Evolutionary conservation across 2,797 vertebrate genomes (phyloP), one percentile per base, ranked within the genome.

Genomic region (Tokudaia muenninki): DNA sequence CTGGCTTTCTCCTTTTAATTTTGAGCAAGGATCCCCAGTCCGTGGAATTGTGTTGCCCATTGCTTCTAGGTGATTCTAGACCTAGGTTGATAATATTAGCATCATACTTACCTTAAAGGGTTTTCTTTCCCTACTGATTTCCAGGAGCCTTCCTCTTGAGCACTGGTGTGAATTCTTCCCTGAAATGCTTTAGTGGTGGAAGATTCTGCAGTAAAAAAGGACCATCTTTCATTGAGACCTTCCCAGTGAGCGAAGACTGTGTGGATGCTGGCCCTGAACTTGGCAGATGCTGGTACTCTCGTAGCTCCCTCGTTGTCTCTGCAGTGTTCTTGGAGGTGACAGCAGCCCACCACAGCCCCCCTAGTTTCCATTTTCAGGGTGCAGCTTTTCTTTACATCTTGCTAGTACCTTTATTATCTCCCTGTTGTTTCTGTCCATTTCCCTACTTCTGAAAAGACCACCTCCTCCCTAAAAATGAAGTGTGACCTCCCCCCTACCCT

Each of bases 111-210:
- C 14, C 50, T 61, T 22, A 37, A 61, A 37, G 77, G 17, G 34
- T 31, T 50, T 55, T 21, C 10, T 21, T 5, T 75, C 29, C 10
- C 52, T 77, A 6, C n/a, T 67, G 61, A 7, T 31, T n/a, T 94
- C 26, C 50, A 1, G 19, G 6, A 72, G 29, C 14, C 13, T 1
- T 74, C 34, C 92, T 67, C 72, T 67, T 29, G 1, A n/a, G 11
- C 3, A 14, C 8, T 22, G 44, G 6, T 29, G 1, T 52, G 29
- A 41, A 13, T 81, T 52, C 52, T 26, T n/a, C 63, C 47, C 70
- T 31, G 0, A 16, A 3, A 0, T 0, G n/a, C 8, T 59, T 14
- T 31, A 3, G 50, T 61, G 3, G 0, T 55, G 77, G 6, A 78
- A 50, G 80, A 77, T 7, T 37, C 50, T 7, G 24, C 3, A 31